These are phyloP conservation scores for Chrysemys picta DNA, from an alignment of 2,113 vertebrate species.

Conservation along the genomic window DNA sequence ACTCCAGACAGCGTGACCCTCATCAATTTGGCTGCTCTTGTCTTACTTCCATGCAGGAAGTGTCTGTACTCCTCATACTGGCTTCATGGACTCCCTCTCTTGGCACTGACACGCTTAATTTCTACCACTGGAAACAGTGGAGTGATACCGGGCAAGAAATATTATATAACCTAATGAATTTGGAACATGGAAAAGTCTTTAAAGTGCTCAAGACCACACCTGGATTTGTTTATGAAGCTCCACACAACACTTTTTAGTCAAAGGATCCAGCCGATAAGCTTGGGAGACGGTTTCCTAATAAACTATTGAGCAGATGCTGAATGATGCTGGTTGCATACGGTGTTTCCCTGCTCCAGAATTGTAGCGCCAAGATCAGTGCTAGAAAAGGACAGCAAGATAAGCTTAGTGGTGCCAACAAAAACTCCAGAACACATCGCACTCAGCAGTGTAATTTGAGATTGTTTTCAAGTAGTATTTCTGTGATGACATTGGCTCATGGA, in stretches of 20 bases:
- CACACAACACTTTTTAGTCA: conserved; percentile 42
- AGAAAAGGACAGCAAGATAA: conserved; percentile 72
- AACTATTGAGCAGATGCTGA: conserved; percentile 55
- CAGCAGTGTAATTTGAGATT: conserved; percentile 75
- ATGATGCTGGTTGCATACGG: conserved; percentile 53
- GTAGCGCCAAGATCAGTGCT: conserved; percentile 65
- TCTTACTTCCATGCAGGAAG: not conserved
- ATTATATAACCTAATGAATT: conserved; percentile 37
- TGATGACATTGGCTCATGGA: conserved; percentile 72
- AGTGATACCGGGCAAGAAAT: conserved; percentile 17
- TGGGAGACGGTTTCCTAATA: conserved; percentile 64
- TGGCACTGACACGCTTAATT: not conserved
- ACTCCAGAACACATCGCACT: conserved; percentile 69
- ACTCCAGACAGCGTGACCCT: not conserved
- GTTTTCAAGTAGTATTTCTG: conserved; percentile 75
- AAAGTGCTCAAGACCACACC: conserved; percentile 32
- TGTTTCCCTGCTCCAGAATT: conserved; percentile 64
- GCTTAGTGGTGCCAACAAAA: conserved; percentile 73
- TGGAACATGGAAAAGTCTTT: conserved; percentile 27
- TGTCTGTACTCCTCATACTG: not conserved
- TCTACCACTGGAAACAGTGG: conserved; percentile 11
- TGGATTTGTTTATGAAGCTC: conserved; percentile 11
- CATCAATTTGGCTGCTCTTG: not conserved
- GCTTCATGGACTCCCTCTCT: not conserved
- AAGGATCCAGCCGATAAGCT: conserved; percentile 9